Evolutionary conservation across 2,888 invertebrate genomes (phyloP), one percentile per base, ranked within the genome.

Genomic region (Epistrophe eligans): DNA sequence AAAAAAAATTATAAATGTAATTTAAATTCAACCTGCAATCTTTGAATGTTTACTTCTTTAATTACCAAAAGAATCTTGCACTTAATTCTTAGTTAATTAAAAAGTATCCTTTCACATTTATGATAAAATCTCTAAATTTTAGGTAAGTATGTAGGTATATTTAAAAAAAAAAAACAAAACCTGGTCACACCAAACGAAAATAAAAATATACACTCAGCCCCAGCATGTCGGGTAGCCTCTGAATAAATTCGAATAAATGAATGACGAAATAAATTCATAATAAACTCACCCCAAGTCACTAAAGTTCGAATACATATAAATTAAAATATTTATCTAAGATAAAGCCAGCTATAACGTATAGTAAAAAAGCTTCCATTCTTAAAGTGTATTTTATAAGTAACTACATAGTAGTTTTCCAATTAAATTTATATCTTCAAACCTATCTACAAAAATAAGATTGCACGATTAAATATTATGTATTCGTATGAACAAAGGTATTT

Each of bases 231-330:
- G 35, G 13, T 17, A 32, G 11, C 10, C 48, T 4, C 64, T 5
- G 67, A 67, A 67, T 67, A 67, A 67, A 67, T 67, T 67, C 66
- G 66, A 67, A 67, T 67, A 50, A 67, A 67, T 67, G 35, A 67
- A 67, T 67, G 64, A 67, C 9, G 7, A 45, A 67, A 67, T 50
- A 50, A 50, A 67, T 67, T 67, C 35, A 50, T 67, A 67, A 15
- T 67, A 50, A 67, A 50, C 38, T 10, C 35, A 35, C 43, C 66
- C 35, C n/a, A 6, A 28, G 8, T 11, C 11, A 48, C 5, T 66
- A 4, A 19, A 32, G 17, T 48, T 48, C 15, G 38, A 38, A 10
- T 5, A 24, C 9, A 35, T 5, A 50, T 50, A 35, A 24, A 50
- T 24, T 19, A 66, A 35, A 9, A 13, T n/a, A 40, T 17, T 32